Evolutionary conservation across 53 echinoderm and acorn worm species (phyloP), one percentile per base, ranked within the genome.

Genomic region (Arbacia lixula): DNA sequence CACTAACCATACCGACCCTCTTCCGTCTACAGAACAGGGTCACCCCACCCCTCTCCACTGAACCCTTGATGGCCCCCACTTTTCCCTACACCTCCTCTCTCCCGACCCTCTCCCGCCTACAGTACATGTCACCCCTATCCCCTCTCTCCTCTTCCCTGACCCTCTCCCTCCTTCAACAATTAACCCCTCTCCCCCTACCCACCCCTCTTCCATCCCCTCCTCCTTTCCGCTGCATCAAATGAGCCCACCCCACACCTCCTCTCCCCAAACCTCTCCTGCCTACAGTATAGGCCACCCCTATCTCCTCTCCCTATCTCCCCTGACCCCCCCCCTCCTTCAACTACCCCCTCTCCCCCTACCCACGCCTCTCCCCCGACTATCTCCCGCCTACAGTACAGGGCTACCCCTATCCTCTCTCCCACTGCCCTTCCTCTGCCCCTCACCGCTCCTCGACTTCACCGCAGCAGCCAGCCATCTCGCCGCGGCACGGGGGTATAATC

Each of bases 401-500:
- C n/a, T n/a, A n/a, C n/a, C n/a, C n/a, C n/a, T n/a, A n/a, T n/a
- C n/a, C 66, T 32, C 61, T 60, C 26, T 12, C 55, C n/a, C 14
- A 27, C 58, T 22, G 1, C 10, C 32, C 61, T 60, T 0, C 3
- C 29, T n/a, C n/a, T n/a, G n/a, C n/a, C 17, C 34, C 34, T 34
- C 34, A 4, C 22, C 66, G 19, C 38, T 35, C 38, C 38, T 10
- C 38, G n/a, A 0, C 57, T 21, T 31, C 38, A 39, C 21, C 10
- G 6, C 42, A 6, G 28, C 69, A n/a, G n/a, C n/a, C n/a, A 24
- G 12, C 10, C 8, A 39, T 69, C 69, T 43, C n/a, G 42, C 69
- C 21, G 69, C 34, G 74, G 53, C 51, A 33, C 49, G 17, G 53
- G 21, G 53, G 49, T 74, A 74, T 74, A 29, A n/a, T n/a, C n/a